Conservation (phyloP, 2,113 vertebrate species). For the Pampusana beccarii region DNA sequence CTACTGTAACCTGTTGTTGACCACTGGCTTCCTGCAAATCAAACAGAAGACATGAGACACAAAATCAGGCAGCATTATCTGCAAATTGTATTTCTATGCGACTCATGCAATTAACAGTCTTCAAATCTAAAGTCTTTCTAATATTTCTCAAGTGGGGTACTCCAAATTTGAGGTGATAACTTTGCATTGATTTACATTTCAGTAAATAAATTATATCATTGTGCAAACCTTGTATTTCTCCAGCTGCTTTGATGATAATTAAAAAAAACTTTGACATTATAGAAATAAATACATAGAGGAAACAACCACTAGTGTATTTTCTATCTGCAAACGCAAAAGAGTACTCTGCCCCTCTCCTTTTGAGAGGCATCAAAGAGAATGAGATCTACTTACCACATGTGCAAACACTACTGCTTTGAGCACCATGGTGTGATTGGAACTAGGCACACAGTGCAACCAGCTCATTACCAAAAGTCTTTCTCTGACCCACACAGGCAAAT, state of each 20-base stretch:
- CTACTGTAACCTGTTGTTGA: constrained; percentile 89
- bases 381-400: not conserved
- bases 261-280: not conserved
- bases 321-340: not conserved
- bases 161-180: not conserved
- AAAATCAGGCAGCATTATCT: not conserved
- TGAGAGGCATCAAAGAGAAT: not conserved
- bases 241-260: not conserved
- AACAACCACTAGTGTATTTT: not conserved
- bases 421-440: not conserved
- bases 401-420: not conserved
- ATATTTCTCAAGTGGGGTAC: not conserved
- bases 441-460: not conserved
- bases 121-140: not conserved
- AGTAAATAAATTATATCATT: not conserved
- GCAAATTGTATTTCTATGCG: not conserved
- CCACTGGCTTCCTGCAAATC: constrained; percentile 89
- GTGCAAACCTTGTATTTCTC: not conserved
- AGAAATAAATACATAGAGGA: not conserved
- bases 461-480: not conserved
- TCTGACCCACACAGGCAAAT: not conserved
- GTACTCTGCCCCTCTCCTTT: not conserved
- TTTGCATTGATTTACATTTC: not conserved
- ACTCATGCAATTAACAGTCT: not conserved
- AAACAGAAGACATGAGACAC: constrained; percentile 40